Evolutionary conservation across 2,888 invertebrate species (phyloP).

Genomic region (Drosophila multiciliata): DNA sequence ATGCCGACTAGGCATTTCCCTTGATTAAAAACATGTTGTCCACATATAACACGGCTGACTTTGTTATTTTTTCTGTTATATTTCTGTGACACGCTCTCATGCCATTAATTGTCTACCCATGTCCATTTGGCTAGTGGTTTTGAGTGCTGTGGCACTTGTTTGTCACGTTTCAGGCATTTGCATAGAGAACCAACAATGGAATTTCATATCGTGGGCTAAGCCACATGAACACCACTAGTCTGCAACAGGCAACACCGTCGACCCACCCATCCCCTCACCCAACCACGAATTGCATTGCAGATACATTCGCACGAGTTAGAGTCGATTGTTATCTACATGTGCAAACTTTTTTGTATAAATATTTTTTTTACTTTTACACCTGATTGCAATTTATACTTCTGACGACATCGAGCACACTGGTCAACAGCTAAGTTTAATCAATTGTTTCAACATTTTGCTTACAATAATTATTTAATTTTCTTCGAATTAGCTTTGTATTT

Average conservation of each 20-base stretch:
- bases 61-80: constrained; percentile 29
- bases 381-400: constrained; percentile 62
- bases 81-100: constrained; percentile 51
- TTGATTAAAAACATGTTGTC: constrained; percentile 37
- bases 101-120: constrained; percentile 52
- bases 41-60: constrained; percentile 14
- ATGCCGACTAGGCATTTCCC: constrained; percentile 18
- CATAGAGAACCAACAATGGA: constrained; percentile 61
- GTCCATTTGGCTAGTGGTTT: constrained; percentile 40
- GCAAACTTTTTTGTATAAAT: constrained; percentile 6
- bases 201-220: constrained; percentile 65
- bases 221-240: constrained; percentile 37
- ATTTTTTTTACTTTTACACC: constrained; percentile 41
- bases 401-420: constrained; percentile 61
- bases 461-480: constrained; percentile 3
- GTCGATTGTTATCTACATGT: constrained; percentile 27
- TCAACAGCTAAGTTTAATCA: constrained; percentile 24
- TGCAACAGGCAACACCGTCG: constrained; percentile 13
- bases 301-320: constrained; percentile 43
- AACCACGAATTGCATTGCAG: constrained; percentile 45
- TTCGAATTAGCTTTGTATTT: constrained; percentile 7
- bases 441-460: constrained; percentile 30
- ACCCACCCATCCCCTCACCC: constrained; percentile 9
- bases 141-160: constrained; percentile 50
- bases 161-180: constrained; percentile 75